phyloP scores from a whole-genome alignment of 2,113 vertebrate genomes.

The Microcebus lehilahytsara region DNA sequence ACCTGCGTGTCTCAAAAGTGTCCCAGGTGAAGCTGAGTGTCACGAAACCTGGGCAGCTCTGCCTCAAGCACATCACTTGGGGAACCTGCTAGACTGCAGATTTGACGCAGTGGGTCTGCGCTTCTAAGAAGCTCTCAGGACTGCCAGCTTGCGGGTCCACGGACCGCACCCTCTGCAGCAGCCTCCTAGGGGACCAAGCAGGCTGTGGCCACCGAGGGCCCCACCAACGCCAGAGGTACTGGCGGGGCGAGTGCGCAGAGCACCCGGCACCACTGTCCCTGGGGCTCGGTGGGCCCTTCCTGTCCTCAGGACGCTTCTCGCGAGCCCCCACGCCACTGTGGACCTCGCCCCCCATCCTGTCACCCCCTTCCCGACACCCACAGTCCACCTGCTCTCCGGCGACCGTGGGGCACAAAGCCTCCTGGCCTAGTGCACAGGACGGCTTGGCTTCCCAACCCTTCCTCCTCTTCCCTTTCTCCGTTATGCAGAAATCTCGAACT shows the following conservation, averaged over 20 bases:
- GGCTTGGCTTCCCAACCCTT: fast-evolving
- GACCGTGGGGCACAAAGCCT: fast-evolving
- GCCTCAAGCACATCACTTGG: neutral
- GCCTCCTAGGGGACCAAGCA: too few relatives aligned
- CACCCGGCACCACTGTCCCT: neutral
- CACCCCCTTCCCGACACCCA: neutral
- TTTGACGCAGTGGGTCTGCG: fast-evolving
- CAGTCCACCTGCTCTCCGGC: neutral
- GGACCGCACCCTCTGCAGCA: fast-evolving
- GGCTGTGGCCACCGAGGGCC: neutral
- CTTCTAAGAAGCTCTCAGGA: neutral
- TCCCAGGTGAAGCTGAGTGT: fast-evolving
- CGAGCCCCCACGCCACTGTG: fast-evolving
- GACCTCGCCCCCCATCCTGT: fast-evolving
- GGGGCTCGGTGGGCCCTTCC: fast-evolving
- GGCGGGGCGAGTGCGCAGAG: too few relatives aligned
- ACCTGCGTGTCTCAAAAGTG: neutral
- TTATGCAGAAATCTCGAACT: neutral
- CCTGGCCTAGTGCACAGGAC: neutral
- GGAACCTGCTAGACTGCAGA: neutral
- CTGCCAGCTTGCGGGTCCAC: fast-evolving
- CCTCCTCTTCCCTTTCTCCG: neutral
- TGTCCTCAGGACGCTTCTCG: neutral
- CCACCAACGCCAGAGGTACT: fast-evolving
- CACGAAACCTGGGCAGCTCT: neutral